Evolutionary conservation across 2,113 vertebrate species (phyloP), one percentile per base, ranked within the genome.

Genomic region (Nipponia nippon): DNA sequence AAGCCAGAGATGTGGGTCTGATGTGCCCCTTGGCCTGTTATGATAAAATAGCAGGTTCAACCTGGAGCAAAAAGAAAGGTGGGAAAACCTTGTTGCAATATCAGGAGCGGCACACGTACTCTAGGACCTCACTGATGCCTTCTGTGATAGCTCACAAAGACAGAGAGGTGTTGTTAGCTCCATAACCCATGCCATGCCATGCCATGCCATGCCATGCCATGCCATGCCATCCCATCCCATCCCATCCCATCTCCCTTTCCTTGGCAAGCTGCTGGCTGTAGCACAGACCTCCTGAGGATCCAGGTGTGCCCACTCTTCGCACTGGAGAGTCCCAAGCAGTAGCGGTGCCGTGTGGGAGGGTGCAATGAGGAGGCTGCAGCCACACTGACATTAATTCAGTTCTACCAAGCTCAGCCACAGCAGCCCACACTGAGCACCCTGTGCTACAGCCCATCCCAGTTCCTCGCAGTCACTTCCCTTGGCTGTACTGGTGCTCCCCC

Each of bases 101-200:
- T 13, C 71, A 50, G 82, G 76, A 89, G 75, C 46, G 44, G 47
- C 29, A 21, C 38, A 29, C 9, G 4, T 14, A n/a, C 14, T 13
- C 21, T 6, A n/a, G 38, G 17, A 36, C n/a, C 12, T 0, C 0
- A 29, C 10, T 17, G 77, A 14, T 2, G 2, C 32, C 62, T 58
- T 3, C 52, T 49, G 44, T 5, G n/a, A 5, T 38, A 62, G 66
- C 40, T 76, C 62, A 40, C 32, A 38, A 40, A 25, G 59, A 25
- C 26, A 50, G 52, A 16, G 38, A 10, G n/a, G 11, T 42, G 67
- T 14, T 63, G 6, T 2, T 40, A 44, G 75, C 58, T 21, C 2
- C 23, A 1, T 8, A 69, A n/a, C 29, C 36, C 70, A 9, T 10
- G 20, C 29, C 13, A 9, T 27, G 4, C n/a, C 40, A 20, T 27